Percentiles rank a stretch among this genome's conserved stretches.
Conservation (phyloP, 37 sponge, comb jelly and placozoan species). For the Oopsacas minuta region DNA sequence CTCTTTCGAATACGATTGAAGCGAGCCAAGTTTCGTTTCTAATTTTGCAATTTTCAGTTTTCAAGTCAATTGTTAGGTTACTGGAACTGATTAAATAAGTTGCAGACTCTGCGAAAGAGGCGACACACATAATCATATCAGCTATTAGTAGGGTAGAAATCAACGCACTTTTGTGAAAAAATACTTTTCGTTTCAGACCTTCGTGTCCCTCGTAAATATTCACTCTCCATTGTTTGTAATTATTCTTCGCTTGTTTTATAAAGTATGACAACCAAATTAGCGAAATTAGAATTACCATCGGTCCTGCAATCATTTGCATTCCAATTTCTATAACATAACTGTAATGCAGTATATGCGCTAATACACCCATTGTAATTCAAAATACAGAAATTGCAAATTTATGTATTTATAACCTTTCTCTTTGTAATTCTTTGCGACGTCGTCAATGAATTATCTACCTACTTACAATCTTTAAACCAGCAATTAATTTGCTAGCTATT, state of each 20-base stretch:
- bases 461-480: no score
- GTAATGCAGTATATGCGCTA: not conserved
- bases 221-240: not conserved
- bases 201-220: not conserved
- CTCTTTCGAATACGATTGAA: not conserved
- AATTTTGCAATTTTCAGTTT: not conserved
- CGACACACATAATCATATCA: not conserved
- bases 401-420: no score
- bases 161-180: slow-evolving; percentile 8
- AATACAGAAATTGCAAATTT: no score
- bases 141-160: not conserved
- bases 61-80: not conserved
- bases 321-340: not conserved
- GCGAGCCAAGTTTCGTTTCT: not conserved
- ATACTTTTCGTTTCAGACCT: not conserved
- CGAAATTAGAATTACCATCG: not conserved
- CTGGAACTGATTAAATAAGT: not conserved
- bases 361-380: no score
- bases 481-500: no score
- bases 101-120: not conserved
- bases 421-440: no score
- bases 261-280: not conserved
- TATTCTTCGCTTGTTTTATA: not conserved
- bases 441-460: no score
- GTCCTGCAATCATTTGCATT: not conserved